Base-by-base conservation (phyloP, 2,113 vertebrate genomes). In the Sterrhoptilus dennistouni region DNA sequence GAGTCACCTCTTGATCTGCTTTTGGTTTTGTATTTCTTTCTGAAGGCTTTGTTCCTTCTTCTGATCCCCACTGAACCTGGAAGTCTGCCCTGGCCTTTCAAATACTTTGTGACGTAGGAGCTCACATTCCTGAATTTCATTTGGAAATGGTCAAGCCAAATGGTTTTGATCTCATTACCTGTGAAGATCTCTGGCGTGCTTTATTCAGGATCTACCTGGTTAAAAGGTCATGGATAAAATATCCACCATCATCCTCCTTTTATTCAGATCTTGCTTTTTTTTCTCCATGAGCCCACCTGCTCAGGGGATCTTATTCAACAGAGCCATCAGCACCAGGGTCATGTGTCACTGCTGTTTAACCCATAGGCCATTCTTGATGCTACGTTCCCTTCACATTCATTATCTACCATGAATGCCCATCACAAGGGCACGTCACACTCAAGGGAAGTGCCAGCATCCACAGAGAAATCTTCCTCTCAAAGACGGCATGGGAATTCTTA, bases 211-310 rank as follows among this genome's bases (percentile, higher is more conserved):
- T 21, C 57, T 36, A n/a, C 6, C 29, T 54, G 38, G 14, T 74
- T 94, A 50, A 84, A 66, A 74, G 9, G 33, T 65, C 27, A 27
- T 3, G 1, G 35, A 59, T 87, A 7, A 94, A 71, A 35, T 57
- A 28, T 50, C 36, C 0, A 0, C n/a, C 85, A 14, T 4, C 0
- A 3, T 16, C 17, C 9, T 77, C 6, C 9, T 85, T 70, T 91
- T 84, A 52, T 66, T 91, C 57, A 84, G 40, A 54, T 74, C 56
- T 71, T 85, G 25, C 13, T 75, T 1, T 64, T 69, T 80, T 35
- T 80, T 38, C 50, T 83, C 57, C 53, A 36, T 49, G 61, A 71
- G n/a, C 42, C 36, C 40, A 7, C 15, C 20, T 83, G 29, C 49
- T 84, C 23, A 7, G n/a, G 20, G 18, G 13, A 17, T 91, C 35